A percentile compares a stretch with the other conserved stretches of the same genome.
Conservation (phyloP, 2,888 invertebrate genomes). For the Argyra leucocephala region DNA sequence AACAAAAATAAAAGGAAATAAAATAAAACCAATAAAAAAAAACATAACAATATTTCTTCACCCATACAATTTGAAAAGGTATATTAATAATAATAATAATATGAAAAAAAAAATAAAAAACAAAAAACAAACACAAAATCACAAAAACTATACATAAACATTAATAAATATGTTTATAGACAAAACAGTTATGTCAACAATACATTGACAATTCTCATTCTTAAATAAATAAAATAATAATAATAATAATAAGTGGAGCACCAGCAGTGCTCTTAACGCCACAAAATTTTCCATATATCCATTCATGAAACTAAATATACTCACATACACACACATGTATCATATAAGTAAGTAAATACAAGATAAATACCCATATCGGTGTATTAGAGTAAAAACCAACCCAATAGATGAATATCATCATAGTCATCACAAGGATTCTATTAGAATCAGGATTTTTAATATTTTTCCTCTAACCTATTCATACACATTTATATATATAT, state of each 20-base stretch:
- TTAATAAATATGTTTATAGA: neutral
- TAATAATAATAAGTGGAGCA: neutral
- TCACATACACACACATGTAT: neutral
- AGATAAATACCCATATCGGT: too few species aligned
- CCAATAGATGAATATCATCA: too few species aligned
- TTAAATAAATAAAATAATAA: neutral
- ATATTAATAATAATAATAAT: too few species aligned
- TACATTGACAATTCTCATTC: neutral
- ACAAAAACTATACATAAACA: too few species aligned
- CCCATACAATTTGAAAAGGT: neutral
- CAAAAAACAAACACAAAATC: too few species aligned
- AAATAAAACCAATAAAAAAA: neutral
- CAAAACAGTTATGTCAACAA: conserved; percentile 6
- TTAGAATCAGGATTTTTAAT: too few species aligned
- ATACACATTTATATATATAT: too few species aligned
- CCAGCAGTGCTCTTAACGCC: neutral
- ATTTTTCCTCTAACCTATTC: too few species aligned
- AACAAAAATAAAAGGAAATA: neutral
- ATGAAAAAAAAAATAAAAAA: too few species aligned
- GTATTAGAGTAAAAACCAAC: too few species aligned
- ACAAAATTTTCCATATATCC: neutral
- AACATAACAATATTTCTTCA: neutral
- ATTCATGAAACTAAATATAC: neutral
- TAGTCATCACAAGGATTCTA: too few species aligned
- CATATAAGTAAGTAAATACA: neutral